Evolutionary conservation across 2,797 vertebrate genomes (phyloP).

Genomic region (Tragelaphus eurycerus): DNA sequence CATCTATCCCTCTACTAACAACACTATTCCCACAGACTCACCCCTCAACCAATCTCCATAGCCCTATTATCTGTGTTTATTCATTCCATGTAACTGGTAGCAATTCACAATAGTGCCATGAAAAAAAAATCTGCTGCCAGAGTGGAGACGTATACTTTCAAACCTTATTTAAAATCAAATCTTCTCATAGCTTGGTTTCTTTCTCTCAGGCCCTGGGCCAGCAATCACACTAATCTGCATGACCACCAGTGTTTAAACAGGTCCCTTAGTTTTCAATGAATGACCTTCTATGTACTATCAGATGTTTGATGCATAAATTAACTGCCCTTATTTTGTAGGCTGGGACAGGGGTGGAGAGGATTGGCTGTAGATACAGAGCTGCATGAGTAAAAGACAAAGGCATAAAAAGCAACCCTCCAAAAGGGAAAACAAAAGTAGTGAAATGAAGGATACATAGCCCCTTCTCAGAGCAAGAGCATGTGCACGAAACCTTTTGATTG

Average conservation of each 20-base stretch:
- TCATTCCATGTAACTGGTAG: conserved; percentile 14
- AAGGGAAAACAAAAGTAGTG: not conserved
- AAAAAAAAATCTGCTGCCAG: conserved; percentile 41
- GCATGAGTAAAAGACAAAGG: conserved; percentile 48
- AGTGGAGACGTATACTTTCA: conserved; percentile 43
- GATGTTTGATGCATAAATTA: conserved; percentile 53
- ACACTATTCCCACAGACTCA: not conserved
- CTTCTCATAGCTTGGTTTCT: conserved; percentile 44
- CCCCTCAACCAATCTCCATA: not conserved
- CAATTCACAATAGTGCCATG: conserved; percentile 1
- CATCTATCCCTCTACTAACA: not conserved
- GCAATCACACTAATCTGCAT: conserved; percentile 74
- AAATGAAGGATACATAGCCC: not conserved
- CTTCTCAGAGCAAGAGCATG: not conserved
- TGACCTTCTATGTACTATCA: conserved; percentile 47
- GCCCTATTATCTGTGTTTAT: conserved; percentile 8
- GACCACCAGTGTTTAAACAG: conserved; percentile 66
- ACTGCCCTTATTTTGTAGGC: conserved; percentile 42
- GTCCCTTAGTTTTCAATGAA: conserved; percentile 57
- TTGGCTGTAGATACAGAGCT: conserved; percentile 26
- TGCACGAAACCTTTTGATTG: not conserved
- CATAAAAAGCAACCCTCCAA: conserved; percentile 27
- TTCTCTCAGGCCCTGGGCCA: conserved; percentile 72
- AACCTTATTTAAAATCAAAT: conserved; percentile 61
- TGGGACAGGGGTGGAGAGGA: not conserved